Percentiles rank a stretch among this genome's conserved stretches.
phyloP scores from a whole-genome alignment of 2,113 vertebrate species.

The Oncorhynchus gorbuscha region DNA sequence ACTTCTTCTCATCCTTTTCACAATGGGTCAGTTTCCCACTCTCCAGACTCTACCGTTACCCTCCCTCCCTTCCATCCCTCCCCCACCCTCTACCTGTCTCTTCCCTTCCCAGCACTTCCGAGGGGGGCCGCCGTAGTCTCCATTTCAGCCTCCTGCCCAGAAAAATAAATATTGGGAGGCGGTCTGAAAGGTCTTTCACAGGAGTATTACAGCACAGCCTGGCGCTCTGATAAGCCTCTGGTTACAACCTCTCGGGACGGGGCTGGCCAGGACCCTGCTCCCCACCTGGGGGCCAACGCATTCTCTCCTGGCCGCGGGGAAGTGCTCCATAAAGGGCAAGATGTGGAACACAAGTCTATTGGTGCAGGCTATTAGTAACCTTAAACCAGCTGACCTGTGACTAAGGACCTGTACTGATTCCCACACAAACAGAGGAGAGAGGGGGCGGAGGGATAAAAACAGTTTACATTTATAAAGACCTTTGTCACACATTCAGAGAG shows the following conservation, averaged over 20 bases:
- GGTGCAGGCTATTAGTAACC: constrained; percentile 79
- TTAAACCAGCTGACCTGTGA: constrained; percentile 79
- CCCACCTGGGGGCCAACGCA: constrained; percentile 68
- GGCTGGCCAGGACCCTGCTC: constrained; percentile 64
- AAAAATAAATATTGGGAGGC: constrained; percentile 78
- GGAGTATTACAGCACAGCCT: constrained; percentile 81
- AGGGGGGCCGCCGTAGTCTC: constrained; percentile 59
- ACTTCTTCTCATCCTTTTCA: constrained; percentile 3
- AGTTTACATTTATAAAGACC: constrained; percentile 62
- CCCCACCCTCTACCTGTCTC: constrained; percentile 33
- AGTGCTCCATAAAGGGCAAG: constrained; percentile 72
- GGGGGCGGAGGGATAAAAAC: constrained; percentile 13
- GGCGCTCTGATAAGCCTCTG: constrained; percentile 74
- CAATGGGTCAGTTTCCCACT: background rate
- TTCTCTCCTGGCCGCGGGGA: constrained; percentile 71
- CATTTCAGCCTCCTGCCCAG: constrained; percentile 65
- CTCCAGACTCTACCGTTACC: background rate
- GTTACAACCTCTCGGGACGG: constrained; percentile 77
- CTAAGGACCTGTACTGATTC: constrained; percentile 76
- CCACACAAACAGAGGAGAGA: constrained; percentile 50
- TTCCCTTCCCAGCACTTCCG: constrained; percentile 33
- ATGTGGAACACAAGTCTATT: constrained; percentile 69
- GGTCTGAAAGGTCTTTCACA: constrained; percentile 78
- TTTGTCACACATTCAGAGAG: constrained; percentile 59
- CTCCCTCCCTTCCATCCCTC: background rate